Evolutionary conservation across 2,888 invertebrate species (phyloP), one percentile per base, ranked within the genome.

Genomic region (Aleiodes leptofemur): DNA sequence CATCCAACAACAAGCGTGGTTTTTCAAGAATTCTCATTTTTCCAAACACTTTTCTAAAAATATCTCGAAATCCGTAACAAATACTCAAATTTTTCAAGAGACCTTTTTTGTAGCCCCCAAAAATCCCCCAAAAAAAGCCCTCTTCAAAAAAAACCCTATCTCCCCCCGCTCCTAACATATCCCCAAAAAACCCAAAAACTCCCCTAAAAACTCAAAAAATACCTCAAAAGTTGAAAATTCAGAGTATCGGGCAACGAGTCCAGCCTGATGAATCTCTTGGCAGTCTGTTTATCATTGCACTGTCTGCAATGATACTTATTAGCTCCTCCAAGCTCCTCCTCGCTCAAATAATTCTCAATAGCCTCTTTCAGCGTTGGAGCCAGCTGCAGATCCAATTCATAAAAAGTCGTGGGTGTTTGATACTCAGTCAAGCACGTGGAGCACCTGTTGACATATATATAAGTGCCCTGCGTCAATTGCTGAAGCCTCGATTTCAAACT

Each of bases 381-480:
- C 4, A 93, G 90, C 80, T 91, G 92, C 50, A 93, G 87, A 85
- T 92, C 92, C 72, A 93, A 86, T 82, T 93, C 93, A 84, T 92
- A 92, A 85, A 93, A 93, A 11, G 90, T 90, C 5, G 92, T 92
- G 4, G 90, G 89, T 8, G 90, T 90, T 34, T 89, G 88, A 55
- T 92, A 92, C 77, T 91, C 90, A 38, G 89, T 90, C 16, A 89
- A 88, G 86, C 93, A 93, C n/a, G 88, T 90, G 73, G 88, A 89
- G 83, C 92, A 92, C 75, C 91, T 79, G 73, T 82, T 82, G 6
- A 82, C 81, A 79, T 89, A 89, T 82, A 87, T 87, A 78, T 89
- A 88, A 84, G 84, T 87, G 71, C 89, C 89, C 77, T 88, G 88
- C 1, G 86, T 87, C 76, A 89, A 82, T 76, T 82, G 84, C 79